A percentile compares a stretch with the other conserved stretches of the same genome.
Conservation (phyloP, 2,888 invertebrate genomes). For the Lomographa bimaculata region DNA sequence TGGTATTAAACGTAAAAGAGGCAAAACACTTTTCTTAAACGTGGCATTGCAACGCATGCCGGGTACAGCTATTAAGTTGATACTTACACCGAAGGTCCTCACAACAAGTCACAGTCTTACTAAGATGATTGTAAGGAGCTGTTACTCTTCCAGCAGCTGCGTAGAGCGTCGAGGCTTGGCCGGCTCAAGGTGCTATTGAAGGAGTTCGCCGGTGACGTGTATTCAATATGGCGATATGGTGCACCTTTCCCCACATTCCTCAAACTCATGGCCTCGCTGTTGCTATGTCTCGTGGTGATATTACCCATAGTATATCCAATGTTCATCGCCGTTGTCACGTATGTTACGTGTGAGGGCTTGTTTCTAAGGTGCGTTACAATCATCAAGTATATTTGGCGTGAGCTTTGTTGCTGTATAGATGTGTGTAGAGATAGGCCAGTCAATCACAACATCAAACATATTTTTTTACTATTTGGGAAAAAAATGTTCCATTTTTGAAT, state of each 20-base stretch:
- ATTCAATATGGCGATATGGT: slow-evolving; percentile 70
- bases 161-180: slow-evolving; percentile 60
- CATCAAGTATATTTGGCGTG: not conserved
- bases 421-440: too few species aligned
- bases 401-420: not conserved
- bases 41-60: too few species aligned
- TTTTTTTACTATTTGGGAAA: too few species aligned
- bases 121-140: slow-evolving; percentile 4
- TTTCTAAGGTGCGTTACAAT: slow-evolving; percentile 57
- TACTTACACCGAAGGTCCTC: too few species aligned
- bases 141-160: slow-evolving; percentile 53
- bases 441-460: too few species aligned
- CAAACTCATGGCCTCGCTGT: slow-evolving; percentile 67
- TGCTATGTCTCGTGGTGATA: slow-evolving; percentile 63
- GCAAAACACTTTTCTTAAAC: too few species aligned
- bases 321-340: slow-evolving; percentile 59
- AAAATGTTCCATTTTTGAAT: too few species aligned
- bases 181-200: slow-evolving; percentile 56
- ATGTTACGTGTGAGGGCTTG: slow-evolving; percentile 65
- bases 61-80: too few species aligned
- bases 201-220: slow-evolving; percentile 65
- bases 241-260: slow-evolving; percentile 78
- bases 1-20: too few species aligned
- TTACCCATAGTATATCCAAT: slow-evolving; percentile 71
- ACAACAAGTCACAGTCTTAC: too few species aligned